A percentile compares a stretch with the other conserved stretches of the same genome.
These are phyloP conservation scores for Nothocercus julius DNA, from an alignment of 2,113 vertebrate genomes.

Conservation along the genomic window DNA sequence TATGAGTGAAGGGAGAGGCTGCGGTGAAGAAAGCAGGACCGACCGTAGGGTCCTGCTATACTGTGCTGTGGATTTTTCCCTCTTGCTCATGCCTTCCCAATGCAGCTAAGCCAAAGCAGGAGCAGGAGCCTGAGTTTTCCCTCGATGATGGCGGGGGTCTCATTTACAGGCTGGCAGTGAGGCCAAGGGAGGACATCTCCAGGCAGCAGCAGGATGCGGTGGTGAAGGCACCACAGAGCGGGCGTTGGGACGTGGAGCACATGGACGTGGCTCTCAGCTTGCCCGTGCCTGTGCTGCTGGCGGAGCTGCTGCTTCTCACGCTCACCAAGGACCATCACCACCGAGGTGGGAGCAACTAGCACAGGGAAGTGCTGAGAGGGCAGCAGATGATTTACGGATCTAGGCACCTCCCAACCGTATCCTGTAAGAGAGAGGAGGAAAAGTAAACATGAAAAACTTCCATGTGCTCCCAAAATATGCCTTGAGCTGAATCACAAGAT, in stretches of 20 bases:
- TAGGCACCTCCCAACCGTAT: not conserved
- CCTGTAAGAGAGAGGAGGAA: not conserved
- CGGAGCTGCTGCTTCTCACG: not conserved
- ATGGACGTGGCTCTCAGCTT: not conserved
- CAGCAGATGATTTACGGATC: not conserved
- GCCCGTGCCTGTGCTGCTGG: not conserved
- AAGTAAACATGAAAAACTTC: not conserved
- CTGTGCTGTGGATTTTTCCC: not conserved
- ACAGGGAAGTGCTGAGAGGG: not conserved
- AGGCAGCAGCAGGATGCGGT: accelerated
- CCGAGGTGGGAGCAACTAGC: not conserved
- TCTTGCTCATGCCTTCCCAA: not conserved
- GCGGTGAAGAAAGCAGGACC: not conserved
- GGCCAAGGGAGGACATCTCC: accelerated
- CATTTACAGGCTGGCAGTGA: not conserved
- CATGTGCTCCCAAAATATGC: not conserved
- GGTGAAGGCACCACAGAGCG: not conserved
- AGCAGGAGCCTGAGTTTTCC: not conserved
- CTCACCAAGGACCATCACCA: not conserved
- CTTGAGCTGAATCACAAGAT: conserved; percentile 6
- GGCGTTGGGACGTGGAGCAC: not conserved
- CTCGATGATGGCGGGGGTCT: not conserved
- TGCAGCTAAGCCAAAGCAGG: not conserved
- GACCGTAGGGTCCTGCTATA: no score
- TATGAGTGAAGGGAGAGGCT: not conserved